Base-by-base conservation (phyloP, 1,140 invertebrate species). In the Brachionus angularis region DNA sequence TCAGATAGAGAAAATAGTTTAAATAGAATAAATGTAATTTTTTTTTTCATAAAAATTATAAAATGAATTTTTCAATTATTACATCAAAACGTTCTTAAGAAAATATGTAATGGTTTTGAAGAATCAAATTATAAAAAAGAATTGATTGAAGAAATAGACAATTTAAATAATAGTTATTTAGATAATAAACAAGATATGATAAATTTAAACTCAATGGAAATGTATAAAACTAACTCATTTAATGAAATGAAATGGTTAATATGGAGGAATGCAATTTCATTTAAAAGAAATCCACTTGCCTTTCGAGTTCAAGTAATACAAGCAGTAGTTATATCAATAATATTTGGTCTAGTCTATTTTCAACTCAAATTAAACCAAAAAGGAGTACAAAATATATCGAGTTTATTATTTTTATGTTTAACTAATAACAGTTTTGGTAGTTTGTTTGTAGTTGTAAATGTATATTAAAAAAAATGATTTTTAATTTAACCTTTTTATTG, bases 1-100 rank as follows among this genome's bases (percentile, higher is more conserved):
- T 89, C 88, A 0, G 84, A 86, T 46, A 91, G 93, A 79, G 84
- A 86, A 27, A 85, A 88, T 5, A 83, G 81, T 72, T 7, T 53
- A n/a, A 52, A n/a, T 16, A 42, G 49, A 25, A 55, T 71, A 12
- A 46, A 71, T 36, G 67, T 71, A 52, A 53, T 25, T 18, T 52
- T n/a, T n/a, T n/a, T n/a, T n/a, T n/a, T n/a, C n/a, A n/a, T n/a
- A n/a, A n/a, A n/a, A n/a, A n/a, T n/a, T n/a, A n/a, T 1, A 25
- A 46, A 71, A 52, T 29, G 5, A 44, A 2, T 21, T 52, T 46
- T 50, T 50, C 14, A 10, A 27, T 21, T 31, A 21, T 23, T 4
- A 16, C 3, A 33, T 8, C 10, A 55, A 55, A 33, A 31, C 14
- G 3, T 3, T 31, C 23, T 52, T 34, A 7, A 67, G 62, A 67